Conservation (phyloP, 1,140 invertebrate species). For the Cotesia glomerata region DNA sequence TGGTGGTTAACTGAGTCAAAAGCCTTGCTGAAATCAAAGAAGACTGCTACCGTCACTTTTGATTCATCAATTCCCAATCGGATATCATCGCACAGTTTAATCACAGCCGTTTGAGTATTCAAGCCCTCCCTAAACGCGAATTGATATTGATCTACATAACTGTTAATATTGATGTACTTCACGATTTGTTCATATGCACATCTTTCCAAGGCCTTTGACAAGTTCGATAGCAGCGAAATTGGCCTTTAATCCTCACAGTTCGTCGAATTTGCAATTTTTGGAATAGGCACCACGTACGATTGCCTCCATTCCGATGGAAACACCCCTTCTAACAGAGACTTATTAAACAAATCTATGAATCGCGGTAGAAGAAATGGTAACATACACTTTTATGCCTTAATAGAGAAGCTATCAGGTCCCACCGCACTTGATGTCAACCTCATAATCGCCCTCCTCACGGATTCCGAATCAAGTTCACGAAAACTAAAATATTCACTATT, state of each 20-base stretch:
- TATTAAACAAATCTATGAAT: neutral
- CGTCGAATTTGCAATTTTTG: neutral
- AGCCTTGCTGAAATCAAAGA: constrained; percentile 31
- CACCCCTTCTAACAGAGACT: neutral
- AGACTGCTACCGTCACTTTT: constrained; percentile 14
- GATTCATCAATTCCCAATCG: neutral
- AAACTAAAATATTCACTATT: too few relatives aligned
- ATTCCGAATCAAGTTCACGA: too few relatives aligned
- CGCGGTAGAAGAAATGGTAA: too few relatives aligned
- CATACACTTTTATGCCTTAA: too few relatives aligned
- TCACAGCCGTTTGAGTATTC: constrained; percentile 18
- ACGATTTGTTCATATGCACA: neutral
- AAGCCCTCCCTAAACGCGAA: neutral
- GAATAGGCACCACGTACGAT: neutral
- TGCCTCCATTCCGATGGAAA: neutral
- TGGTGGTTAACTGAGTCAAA: constrained; percentile 31
- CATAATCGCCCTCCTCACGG: too few relatives aligned
- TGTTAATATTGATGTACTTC: neutral
- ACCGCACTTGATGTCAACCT: too few relatives aligned
- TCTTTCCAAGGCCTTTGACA: neutral
- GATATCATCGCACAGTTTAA: too few relatives aligned
- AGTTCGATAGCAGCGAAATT: neutral
- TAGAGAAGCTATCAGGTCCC: too few relatives aligned
- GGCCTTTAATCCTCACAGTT: neutral
- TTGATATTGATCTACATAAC: neutral